Conservation (phyloP, 2,888 invertebrate genomes). For the Eupithecia pulchellata region DNA sequence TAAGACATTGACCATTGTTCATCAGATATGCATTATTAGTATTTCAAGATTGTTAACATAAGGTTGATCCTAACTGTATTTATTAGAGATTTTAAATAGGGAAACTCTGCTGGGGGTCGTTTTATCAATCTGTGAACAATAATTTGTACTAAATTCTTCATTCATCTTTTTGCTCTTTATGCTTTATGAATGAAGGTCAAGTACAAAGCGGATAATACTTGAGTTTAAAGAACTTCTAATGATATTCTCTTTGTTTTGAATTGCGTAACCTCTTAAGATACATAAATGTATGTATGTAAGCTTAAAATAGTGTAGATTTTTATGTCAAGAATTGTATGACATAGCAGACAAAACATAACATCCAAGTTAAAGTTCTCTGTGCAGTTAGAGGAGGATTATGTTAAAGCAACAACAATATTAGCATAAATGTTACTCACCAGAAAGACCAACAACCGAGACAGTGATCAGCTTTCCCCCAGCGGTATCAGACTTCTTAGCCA, state of each 20-base stretch:
- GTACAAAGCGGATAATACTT: background rate
- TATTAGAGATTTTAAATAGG: background rate
- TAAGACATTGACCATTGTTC: background rate
- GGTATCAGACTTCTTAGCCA: conserved; percentile 91
- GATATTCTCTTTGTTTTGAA: background rate
- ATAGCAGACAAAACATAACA: background rate
- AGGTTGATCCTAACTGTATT: background rate
- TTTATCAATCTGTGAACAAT: background rate
- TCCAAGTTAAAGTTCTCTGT: background rate
- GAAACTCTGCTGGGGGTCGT: background rate
- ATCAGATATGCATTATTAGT: background rate
- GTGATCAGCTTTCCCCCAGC: conserved; percentile 89
- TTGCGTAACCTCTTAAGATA: background rate
- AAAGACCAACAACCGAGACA: conserved; percentile 96
- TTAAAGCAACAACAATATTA: background rate
- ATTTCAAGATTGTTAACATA: background rate
- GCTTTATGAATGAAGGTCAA: background rate
- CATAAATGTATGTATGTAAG: background rate
- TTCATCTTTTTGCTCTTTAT: background rate
- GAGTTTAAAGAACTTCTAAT: background rate
- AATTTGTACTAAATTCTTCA: background rate
- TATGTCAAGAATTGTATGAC: background rate
- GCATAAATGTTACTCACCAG: conserved; percentile 72
- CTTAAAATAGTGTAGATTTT: background rate
- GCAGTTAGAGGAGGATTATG: background rate